Base-by-base conservation (phyloP, 2,113 vertebrate species). In the Triplophysa siluroides region DNA sequence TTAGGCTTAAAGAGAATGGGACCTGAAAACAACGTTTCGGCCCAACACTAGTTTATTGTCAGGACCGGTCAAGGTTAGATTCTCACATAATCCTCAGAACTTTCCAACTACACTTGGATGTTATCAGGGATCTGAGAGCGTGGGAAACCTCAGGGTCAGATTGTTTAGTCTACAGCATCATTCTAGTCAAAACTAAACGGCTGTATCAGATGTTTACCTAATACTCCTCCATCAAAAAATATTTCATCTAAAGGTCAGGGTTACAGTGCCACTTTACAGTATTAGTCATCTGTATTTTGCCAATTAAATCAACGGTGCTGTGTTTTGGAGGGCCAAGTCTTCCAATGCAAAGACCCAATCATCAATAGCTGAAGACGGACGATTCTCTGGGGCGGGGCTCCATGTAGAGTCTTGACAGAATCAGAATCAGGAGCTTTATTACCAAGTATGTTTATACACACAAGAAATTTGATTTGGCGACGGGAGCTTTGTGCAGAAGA, bases 141-240 rank as follows among this genome's bases (percentile, higher is more conserved):
- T n/a, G 58, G 24, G 45, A 52, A 63, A 33, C 61, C 45, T 76
- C 61, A 76, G 61, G 75, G 75, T 77, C 62, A 54, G 43, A 77
- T 66, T 77, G 62, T 77, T 77, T 65, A 29, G 75, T 77, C 75
- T 77, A 76, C 43, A 64, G 58, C 41, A 45, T 45, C 58, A 43
- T 54, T 19, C 10, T 14, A 9, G 61, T 14, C 19, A 77, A 13
- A 54, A 18, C 23, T 65, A 65, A 52, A 77, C 10, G 45, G 47
- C 23, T 52, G 65, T 47, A 26, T 50, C 43, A 65, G 75, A 54
- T 77, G 9, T 77, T 77, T n/a, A 50, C 24, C 41, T 77, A 29
- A n/a, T 77, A 65, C 29, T 65, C 45, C 65, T 77, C 47, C 62
- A 77, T n/a, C 62, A 47, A 63, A 54, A 77, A 29, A 64, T 52